These are phyloP conservation scores for Rhamphomyia laevipes DNA, from an alignment of 2,888 invertebrate species.

Conservation along the genomic window DNA sequence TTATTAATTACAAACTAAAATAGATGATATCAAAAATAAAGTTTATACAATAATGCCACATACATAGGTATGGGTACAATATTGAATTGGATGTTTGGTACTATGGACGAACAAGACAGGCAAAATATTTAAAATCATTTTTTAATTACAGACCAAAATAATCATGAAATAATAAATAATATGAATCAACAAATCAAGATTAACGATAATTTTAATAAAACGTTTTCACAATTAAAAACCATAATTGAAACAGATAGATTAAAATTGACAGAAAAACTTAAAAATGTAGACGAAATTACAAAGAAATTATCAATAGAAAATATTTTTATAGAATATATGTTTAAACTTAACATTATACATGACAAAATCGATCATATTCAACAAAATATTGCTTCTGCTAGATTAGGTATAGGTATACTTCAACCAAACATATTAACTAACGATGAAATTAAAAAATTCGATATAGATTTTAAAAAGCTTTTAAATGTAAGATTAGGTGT, in stretches of 20 bases:
- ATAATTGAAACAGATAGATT: constrained; percentile 10
- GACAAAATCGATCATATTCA: constrained; percentile 12
- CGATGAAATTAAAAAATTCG: constrained; percentile 10
- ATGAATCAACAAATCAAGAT: constrained; percentile 7
- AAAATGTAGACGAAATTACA: background rate
- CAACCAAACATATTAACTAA: constrained; percentile 12
- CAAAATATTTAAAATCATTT: constrained; percentile 7
- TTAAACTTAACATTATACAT: constrained; percentile 9
- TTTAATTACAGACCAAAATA: constrained; percentile 4
- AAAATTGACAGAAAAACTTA: background rate
- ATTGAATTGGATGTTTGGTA: constrained; percentile 6
- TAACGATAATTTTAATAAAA: constrained; percentile 9
- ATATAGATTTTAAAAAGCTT: constrained; percentile 10
- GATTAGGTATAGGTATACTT: constrained; percentile 7
- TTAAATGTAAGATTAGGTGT: constrained; percentile 6
- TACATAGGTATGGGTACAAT: constrained; percentile 1
- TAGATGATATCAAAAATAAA: background rate
- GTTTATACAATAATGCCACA: background rate
- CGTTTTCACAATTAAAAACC: constrained; percentile 6
- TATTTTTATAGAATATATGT: constrained; percentile 5
- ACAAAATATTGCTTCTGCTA: constrained; percentile 11
- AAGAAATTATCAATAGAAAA: constrained; percentile 1
- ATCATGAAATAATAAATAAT: constrained; percentile 6
- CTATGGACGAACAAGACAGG: constrained; percentile 7
- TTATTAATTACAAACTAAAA: no score